Base-by-base conservation (phyloP, 2,888 invertebrate species). In the Scaptomyza reducta region DNA sequence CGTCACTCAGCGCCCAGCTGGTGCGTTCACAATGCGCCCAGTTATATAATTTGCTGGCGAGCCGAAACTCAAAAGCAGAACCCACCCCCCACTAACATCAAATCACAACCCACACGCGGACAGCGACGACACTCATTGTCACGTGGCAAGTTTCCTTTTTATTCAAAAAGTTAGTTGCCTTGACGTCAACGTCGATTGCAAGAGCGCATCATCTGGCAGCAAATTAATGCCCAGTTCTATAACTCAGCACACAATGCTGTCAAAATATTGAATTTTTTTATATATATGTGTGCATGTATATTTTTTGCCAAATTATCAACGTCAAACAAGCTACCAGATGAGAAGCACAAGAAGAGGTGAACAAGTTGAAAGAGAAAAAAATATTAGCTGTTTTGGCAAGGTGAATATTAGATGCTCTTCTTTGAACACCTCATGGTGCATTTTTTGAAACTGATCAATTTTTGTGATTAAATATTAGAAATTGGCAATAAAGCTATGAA, bases 161-260 rank as follows among this genome's bases (percentile, higher is more conserved):
- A n/a, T 14, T 47, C 16, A 4, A 16, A 31, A 16, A 4, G 49
- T 33, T 33, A 33, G 65, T 68, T 74, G 70, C 68, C 62, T 41
- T 62, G 80, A 56, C 64, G 59, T 58, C 80, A 42, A 40, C 3
- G 59, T 58, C 80, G 45, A 42, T 69, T 58, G 56, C 29, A 33
- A 18, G 18, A 35, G 22, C 46, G 60, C 73, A 53, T 77, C 78
- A 77, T 47, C 78, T 68, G 74, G 45, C 50, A 60, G 61, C 81
- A 87, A 84, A 84, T 84, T 75, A 80, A 87, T 80, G 75, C 70
- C 42, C 51, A 68, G 57, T 85, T 88, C 77, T 82, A 87, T 71
- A 85, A 81, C 75, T 74, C 89, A 71, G 68, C 77, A 72, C 71
- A 82, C 67, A 77, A 59, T 45, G 73, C 85, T 86, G 85, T 86